Percentiles rank a stretch among this genome's conserved stretches.
Evolutionary conservation across 64 coral and sea anemone species (phyloP).

Genomic region (Montipora efflorescens): DNA sequence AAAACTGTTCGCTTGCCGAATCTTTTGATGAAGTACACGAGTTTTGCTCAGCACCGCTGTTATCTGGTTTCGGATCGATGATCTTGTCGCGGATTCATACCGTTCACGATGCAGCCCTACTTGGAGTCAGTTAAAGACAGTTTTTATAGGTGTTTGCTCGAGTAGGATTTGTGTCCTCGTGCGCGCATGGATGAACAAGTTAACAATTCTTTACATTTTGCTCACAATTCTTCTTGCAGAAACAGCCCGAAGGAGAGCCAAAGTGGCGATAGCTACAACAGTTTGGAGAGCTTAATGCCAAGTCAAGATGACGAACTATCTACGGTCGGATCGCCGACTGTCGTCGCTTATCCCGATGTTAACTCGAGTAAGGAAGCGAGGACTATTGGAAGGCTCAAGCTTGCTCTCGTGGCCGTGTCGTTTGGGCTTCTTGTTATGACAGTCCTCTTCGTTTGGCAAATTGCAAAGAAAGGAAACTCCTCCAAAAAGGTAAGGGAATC

Average conservation of each 20-base stretch:
- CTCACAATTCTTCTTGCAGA: not conserved
- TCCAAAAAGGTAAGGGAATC: constrained; percentile 1
- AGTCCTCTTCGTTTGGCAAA: constrained; percentile 72
- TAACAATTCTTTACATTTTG: not conserved
- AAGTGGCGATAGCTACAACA: not conserved
- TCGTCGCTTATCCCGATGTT: constrained; percentile 51
- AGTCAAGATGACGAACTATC: not conserved
- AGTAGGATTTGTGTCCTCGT: no score
- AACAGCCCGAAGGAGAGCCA: not conserved
- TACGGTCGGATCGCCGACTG: not conserved
- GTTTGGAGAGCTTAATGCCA: constrained; percentile 20
- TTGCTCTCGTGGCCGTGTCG: constrained; percentile 48
- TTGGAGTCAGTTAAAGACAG: not conserved
- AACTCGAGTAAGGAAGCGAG: constrained; percentile 26
- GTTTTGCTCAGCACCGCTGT: no score
- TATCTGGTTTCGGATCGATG: no score
- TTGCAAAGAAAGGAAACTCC: constrained; percentile 15
- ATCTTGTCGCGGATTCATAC: not conserved
- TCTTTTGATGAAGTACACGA: no score
- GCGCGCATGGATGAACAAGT: not conserved
- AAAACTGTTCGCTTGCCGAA: not conserved
- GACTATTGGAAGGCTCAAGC: constrained; percentile 69
- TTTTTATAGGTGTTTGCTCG: not conserved
- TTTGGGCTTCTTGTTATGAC: constrained; percentile 66
- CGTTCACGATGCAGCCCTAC: not conserved